These are phyloP conservation scores for Anoplopoma fimbria DNA, from an alignment of 2,113 vertebrate species.

Conservation along the genomic window DNA sequence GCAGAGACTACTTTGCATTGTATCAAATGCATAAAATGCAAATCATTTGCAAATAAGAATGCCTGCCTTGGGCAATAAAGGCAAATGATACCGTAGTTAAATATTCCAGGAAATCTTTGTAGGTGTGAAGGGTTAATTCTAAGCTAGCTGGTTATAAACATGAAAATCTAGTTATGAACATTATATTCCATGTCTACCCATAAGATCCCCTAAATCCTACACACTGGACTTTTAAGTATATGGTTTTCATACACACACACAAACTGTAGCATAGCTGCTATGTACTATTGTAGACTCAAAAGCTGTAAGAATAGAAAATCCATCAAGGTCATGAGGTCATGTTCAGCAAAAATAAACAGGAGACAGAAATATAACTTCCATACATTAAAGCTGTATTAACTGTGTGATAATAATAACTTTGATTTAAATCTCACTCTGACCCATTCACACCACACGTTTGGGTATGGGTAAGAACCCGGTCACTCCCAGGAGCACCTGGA, in stretches of 20 bases:
- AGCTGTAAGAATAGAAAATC: neutral
- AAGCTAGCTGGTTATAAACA: neutral
- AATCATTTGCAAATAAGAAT: slow-evolving; percentile 33
- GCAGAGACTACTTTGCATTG: neutral
- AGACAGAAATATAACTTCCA: neutral
- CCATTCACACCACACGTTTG: no score
- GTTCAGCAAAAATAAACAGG: neutral
- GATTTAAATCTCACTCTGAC: neutral
- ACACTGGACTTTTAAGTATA: neutral
- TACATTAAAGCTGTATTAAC: neutral
- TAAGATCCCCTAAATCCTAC: neutral
- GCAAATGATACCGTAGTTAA: slow-evolving; percentile 7
- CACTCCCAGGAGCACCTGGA: neutral
- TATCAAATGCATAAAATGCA: neutral
- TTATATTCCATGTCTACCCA: neutral
- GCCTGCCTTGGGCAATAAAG: neutral
- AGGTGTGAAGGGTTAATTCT: neutral
- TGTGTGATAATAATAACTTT: neutral
- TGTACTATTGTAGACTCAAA: neutral
- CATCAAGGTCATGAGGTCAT: neutral
- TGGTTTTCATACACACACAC: neutral
- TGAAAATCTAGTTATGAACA: neutral
- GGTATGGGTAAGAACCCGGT: no score
- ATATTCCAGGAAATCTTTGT: neutral
- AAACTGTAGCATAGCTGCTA: neutral